phyloP scores from a whole-genome alignment of 2,888 invertebrate genomes.

The Pteria penguin region DNA sequence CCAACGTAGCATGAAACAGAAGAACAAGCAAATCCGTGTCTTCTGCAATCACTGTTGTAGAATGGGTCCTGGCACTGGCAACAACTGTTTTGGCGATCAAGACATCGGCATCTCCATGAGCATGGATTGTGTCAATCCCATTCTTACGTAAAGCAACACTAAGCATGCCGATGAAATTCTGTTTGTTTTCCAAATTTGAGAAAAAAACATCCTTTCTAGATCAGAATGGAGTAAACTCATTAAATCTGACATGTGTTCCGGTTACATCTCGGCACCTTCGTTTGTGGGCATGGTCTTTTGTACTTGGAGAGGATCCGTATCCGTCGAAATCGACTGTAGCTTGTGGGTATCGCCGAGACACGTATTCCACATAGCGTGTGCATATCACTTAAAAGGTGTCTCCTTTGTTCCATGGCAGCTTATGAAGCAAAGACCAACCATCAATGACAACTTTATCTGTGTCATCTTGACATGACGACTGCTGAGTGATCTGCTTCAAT shows the following conservation, averaged over 20 bases:
- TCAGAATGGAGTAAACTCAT: slow-evolving; percentile 41
- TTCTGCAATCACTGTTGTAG: slow-evolving; percentile 1
- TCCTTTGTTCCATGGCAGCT: slow-evolving; percentile 5
- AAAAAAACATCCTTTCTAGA: slow-evolving; percentile 58
- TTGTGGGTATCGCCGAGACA: background rate
- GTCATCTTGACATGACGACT: background rate
- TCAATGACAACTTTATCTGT: background rate
- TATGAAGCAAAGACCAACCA: slow-evolving; percentile 11
- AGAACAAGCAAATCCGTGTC: slow-evolving; percentile 21
- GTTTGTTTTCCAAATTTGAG: slow-evolving; percentile 52
- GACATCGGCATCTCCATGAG: slow-evolving; percentile 49
- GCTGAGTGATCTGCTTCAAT: slow-evolving; percentile 25
- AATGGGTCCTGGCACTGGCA: background rate
- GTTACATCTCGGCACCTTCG: background rate
- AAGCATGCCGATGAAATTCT: slow-evolving; percentile 47
- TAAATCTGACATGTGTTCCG: slow-evolving; percentile 44
- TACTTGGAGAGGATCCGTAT: slow-evolving; percentile 48
- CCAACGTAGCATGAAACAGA: slow-evolving; percentile 2
- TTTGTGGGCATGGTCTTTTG: slow-evolving; percentile 51
- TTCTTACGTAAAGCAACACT: slow-evolving; percentile 20
- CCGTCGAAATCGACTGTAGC: slow-evolving; percentile 60
- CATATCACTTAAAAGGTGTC: slow-evolving; percentile 12
- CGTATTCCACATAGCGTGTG: background rate
- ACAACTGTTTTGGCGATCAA: slow-evolving; percentile 45
- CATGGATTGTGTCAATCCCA: slow-evolving; percentile 29